phyloP scores from a whole-genome alignment of 2,797 vertebrate species.

The Spizella passerina region DNA sequence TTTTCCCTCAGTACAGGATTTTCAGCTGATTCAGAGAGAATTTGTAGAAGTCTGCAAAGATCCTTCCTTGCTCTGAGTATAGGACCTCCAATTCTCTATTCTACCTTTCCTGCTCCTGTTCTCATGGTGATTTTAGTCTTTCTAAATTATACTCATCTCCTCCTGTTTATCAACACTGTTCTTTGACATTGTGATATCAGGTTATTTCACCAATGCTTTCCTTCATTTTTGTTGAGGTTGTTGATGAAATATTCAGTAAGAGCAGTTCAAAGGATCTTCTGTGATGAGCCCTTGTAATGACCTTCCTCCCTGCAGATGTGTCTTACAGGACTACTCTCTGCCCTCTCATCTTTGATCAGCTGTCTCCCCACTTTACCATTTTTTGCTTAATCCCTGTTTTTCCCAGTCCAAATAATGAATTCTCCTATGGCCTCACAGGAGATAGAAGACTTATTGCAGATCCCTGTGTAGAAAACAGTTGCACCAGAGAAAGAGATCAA shows the following conservation, averaged over 20 bases:
- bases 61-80: neutral
- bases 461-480: neutral
- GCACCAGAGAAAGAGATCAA: neutral
- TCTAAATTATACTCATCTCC: neutral
- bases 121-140: neutral
- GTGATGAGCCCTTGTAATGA: neutral
- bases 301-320: neutral
- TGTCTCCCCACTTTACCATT: neutral
- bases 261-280: neutral
- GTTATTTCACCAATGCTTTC: neutral
- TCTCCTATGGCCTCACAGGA: neutral
- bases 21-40: neutral
- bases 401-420: neutral
- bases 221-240: neutral
- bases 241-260: neutral
- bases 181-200: neutral
- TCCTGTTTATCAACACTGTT: neutral
- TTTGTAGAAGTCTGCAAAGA: neutral
- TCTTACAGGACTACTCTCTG: neutral
- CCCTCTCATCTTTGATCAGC: neutral
- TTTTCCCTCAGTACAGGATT: neutral
- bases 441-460: neutral
- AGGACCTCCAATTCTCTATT: neutral
- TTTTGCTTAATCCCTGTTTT: neutral
- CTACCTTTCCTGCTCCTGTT: neutral